Conservation (phyloP, 2,888 invertebrate genomes). For the Idaea straminata region DNA sequence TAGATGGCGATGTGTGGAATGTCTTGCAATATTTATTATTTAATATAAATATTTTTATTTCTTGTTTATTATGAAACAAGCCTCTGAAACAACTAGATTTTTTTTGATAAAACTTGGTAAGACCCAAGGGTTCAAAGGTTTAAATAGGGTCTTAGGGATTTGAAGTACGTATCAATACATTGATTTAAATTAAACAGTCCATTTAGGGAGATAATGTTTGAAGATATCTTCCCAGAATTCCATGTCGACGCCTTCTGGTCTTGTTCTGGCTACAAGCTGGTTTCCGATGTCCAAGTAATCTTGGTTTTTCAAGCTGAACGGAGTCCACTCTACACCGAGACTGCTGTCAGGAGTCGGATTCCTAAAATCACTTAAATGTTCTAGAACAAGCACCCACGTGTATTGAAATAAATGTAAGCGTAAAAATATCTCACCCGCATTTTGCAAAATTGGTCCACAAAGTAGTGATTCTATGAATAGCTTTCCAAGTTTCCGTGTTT, state of each 20-base stretch:
- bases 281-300: constrained; percentile 10
- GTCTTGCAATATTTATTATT: no score
- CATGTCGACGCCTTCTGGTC: constrained; percentile 29
- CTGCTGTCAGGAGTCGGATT: background rate
- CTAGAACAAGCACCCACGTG: no score
- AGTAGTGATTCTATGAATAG: constrained; percentile 46
- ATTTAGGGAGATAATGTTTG: constrained; percentile 26
- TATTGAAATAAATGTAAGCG: no score
- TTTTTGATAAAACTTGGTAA: no score
- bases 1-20: no score
- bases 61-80: no score
- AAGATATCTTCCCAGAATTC: constrained; percentile 35
- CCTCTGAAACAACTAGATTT: no score
- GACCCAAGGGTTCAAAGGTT: no score
- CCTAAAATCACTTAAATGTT: background rate
- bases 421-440: constrained; percentile 45
- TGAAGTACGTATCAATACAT: background rate
- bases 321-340: background rate
- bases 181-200: background rate
- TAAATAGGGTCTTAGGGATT: no score
- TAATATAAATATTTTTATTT: no score
- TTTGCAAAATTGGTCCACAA: constrained; percentile 67
- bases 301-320: constrained; percentile 13
- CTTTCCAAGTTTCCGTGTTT: constrained; percentile 37
- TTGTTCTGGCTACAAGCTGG: constrained; percentile 3